These are phyloP conservation scores for Scaptomyza parva DNA, from an alignment of 2,888 invertebrate genomes.

Conservation along the genomic window DNA sequence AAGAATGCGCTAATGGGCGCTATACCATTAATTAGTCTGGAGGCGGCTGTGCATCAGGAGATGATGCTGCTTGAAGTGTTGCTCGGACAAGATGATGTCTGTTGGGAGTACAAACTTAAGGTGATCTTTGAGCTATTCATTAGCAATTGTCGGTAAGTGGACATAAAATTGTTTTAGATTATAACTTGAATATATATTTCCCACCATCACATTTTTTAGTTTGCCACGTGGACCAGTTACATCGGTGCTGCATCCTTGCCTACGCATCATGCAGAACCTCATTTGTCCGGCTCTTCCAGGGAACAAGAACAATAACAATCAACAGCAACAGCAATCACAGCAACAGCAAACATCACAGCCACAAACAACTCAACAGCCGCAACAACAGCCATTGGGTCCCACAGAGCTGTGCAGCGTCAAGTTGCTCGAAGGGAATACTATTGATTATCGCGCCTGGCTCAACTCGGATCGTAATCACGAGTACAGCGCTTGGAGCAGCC, in stretches of 20 bases:
- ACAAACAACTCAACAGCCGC: conserved; percentile 9
- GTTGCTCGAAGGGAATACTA: conserved; percentile 87
- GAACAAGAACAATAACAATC: conserved; percentile 57
- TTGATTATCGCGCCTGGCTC: conserved; percentile 91
- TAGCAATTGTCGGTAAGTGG: conserved; percentile 87
- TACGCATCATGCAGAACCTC: conserved; percentile 94
- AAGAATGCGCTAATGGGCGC: conserved; percentile 92
- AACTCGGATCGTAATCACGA: conserved; percentile 89
- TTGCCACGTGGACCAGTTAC: conserved; percentile 93
- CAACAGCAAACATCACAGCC: conserved; percentile 31
- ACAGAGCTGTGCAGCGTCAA: conserved; percentile 86
- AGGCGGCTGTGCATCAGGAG: conserved; percentile 93
- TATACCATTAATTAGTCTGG: conserved; percentile 90
- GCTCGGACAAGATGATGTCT: conserved; percentile 96
- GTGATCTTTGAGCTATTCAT: conserved; percentile 95
- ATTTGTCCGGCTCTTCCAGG: conserved; percentile 89
- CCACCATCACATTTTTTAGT: conserved; percentile 44
- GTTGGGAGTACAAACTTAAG: conserved; percentile 96
- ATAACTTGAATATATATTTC: not conserved
- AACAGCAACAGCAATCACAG: conserved; percentile 56
- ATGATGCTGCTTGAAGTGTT: conserved; percentile 94
- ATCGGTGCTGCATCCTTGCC: conserved; percentile 95
- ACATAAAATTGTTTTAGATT: not conserved
- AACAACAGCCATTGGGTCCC: conserved; percentile 81
- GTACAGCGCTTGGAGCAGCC: conserved; percentile 90